These are phyloP conservation scores for Platycnemis pennipes DNA, from an alignment of 2,888 invertebrate species.

Conservation along the genomic window DNA sequence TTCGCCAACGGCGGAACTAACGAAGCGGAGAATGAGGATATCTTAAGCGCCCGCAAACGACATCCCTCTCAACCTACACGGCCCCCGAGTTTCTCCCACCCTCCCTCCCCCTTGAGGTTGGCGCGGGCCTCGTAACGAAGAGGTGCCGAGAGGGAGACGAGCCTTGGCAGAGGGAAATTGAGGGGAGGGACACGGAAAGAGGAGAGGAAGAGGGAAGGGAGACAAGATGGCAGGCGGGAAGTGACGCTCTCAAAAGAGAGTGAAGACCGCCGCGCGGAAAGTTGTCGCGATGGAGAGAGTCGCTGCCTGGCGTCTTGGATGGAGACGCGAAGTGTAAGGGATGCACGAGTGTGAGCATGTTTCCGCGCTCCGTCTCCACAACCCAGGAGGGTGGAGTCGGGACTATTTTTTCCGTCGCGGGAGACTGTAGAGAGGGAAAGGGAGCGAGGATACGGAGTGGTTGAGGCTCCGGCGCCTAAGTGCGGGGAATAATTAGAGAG, in stretches of 20 bases:
- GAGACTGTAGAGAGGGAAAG: neutral
- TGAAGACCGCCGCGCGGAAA: slow-evolving; percentile 52
- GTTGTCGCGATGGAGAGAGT: neutral
- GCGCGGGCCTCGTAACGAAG: slow-evolving; percentile 16
- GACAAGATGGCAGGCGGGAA: slow-evolving; percentile 14
- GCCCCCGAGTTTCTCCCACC: neutral
- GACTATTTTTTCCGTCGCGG: too few species aligned
- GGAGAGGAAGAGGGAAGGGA: neutral
- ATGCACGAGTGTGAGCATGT: neutral
- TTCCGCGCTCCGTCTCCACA: neutral
- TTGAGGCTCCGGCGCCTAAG: slow-evolving; percentile 34
- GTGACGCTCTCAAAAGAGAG: slow-evolving; percentile 53
- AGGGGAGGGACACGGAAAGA: neutral
- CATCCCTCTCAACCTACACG: neutral
- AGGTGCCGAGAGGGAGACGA: neutral
- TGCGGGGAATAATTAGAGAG: slow-evolving; percentile 50
- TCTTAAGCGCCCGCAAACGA: slow-evolving; percentile 32
- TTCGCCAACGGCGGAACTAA: neutral
- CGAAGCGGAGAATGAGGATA: slow-evolving; percentile 8
- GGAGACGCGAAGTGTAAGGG: neutral
- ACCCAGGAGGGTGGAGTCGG: too few species aligned
- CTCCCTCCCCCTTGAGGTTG: neutral
- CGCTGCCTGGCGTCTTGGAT: neutral
- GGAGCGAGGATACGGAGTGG: neutral
- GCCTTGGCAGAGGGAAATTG: too few species aligned